A percentile compares a stretch with the other conserved stretches of the same genome.
Evolutionary conservation across 2,888 invertebrate genomes (phyloP).

Genomic region (Clostera curtula): DNA sequence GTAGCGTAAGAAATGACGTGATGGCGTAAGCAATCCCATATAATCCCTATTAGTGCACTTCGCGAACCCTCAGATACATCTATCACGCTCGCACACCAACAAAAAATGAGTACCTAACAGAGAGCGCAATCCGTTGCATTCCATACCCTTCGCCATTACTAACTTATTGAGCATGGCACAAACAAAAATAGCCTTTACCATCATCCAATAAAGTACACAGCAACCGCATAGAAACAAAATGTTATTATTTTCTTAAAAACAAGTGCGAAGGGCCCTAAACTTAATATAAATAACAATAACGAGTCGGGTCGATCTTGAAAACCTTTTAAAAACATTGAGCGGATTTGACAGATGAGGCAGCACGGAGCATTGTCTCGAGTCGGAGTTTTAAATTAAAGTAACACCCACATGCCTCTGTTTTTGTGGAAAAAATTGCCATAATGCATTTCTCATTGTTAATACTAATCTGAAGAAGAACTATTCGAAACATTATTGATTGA

Average conservation of each 20-base stretch:
- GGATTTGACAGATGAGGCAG: constrained; percentile 61
- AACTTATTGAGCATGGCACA: constrained; percentile 23
- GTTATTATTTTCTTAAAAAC: constrained; percentile 35
- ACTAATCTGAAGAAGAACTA: no score
- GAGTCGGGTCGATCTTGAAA: constrained; percentile 50
- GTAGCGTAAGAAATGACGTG: constrained; percentile 39
- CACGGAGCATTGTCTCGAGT: constrained; percentile 37
- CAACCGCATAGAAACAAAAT: constrained; percentile 8
- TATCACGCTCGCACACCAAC: constrained; percentile 55
- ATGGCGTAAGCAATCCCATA: constrained; percentile 50
- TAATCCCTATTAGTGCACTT: constrained; percentile 67
- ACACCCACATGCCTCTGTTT: constrained; percentile 19
- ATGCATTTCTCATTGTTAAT: neutral
- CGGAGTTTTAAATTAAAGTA: constrained; percentile 24
- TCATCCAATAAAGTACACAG: constrained; percentile 30
- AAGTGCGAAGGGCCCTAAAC: constrained; percentile 65
- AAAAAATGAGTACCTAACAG: constrained; percentile 68
- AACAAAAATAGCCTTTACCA: constrained; percentile 13
- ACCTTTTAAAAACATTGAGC: constrained; percentile 61
- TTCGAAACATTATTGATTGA: no score
- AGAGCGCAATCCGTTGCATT: constrained; percentile 66
- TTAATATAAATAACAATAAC: constrained; percentile 71
- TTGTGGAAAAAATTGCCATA: constrained; percentile 4
- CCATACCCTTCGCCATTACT: constrained; percentile 52
- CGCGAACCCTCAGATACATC: constrained; percentile 42